Conservation (phyloP, 2,113 vertebrate species). For the Tauraco erythrolophus region DNA sequence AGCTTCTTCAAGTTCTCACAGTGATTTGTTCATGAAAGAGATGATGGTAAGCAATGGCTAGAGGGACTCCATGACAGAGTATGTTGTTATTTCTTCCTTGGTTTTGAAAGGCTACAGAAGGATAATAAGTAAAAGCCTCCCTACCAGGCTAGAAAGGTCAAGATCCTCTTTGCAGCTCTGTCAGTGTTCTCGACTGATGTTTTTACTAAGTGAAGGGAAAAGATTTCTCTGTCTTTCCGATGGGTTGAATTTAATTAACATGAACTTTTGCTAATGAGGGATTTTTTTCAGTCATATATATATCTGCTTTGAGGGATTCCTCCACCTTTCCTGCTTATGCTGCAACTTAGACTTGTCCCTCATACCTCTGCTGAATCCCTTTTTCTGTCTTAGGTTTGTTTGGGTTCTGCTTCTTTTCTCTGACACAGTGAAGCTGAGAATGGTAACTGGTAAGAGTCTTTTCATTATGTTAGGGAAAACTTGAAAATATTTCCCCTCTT, state of each 20-base stretch:
- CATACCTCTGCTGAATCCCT: not conserved
- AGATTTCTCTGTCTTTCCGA: not conserved
- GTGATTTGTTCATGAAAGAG: not conserved
- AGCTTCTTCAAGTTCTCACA: not conserved
- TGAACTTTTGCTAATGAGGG: not conserved
- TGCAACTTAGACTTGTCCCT: not conserved
- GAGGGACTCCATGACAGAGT: not conserved
- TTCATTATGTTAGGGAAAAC: not conserved
- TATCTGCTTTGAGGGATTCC: not conserved
- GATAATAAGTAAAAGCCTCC: not conserved
- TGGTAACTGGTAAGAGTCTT: not conserved
- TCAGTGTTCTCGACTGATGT: not conserved
- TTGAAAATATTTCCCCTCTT: not conserved
- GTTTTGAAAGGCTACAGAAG: not conserved
- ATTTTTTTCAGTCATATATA: not conserved
- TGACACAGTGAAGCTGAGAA: not conserved
- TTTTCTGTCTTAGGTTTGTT: not conserved
- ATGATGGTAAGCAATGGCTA: not conserved
- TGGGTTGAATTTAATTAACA: not conserved
- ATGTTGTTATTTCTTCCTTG: not conserved
- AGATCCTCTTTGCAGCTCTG: not conserved
- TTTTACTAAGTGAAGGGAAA: not conserved
- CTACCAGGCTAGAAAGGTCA: constrained; percentile 18
- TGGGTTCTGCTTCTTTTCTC: not conserved
- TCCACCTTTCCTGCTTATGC: not conserved